These are phyloP conservation scores for Tromatobia lineatoria DNA, from an alignment of 2,888 invertebrate genomes.

Conservation along the genomic window DNA sequence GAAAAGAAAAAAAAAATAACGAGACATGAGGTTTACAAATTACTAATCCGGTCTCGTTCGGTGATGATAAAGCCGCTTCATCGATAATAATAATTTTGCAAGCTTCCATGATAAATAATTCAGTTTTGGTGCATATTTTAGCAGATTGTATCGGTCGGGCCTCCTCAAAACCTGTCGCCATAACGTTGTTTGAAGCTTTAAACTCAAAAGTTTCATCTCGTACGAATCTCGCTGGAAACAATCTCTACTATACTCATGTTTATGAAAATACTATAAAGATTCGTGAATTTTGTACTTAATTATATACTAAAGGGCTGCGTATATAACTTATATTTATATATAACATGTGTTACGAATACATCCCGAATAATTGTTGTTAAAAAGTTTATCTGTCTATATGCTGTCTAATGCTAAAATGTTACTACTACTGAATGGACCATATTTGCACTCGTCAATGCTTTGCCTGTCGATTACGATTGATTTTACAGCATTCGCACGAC, in stretches of 20 bases:
- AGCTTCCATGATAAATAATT: background rate
- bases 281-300: constrained; percentile 66
- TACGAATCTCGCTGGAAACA: constrained; percentile 32
- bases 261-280: constrained; percentile 31
- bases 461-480: constrained; percentile 45
- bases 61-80: background rate
- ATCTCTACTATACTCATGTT: constrained; percentile 32
- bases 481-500: constrained; percentile 52
- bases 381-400: constrained; percentile 54
- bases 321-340: constrained; percentile 42
- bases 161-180: constrained; percentile 7
- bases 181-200: constrained; percentile 8
- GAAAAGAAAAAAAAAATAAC: too few relatives aligned
- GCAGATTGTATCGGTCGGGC: background rate
- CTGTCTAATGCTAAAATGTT: constrained; percentile 65
- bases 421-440: constrained; percentile 57
- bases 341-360: constrained; percentile 35
- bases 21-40: background rate
- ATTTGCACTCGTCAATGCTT: constrained; percentile 53
- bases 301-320: constrained; percentile 48
- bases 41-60: background rate
- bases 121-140: background rate
- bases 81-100: background rate
- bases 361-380: constrained; percentile 59
- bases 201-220: constrained; percentile 4